Evolutionary conservation across 37 sponge, comb jelly and placozoan species (phyloP).

Genomic region (Chondrosia reniformis): DNA sequence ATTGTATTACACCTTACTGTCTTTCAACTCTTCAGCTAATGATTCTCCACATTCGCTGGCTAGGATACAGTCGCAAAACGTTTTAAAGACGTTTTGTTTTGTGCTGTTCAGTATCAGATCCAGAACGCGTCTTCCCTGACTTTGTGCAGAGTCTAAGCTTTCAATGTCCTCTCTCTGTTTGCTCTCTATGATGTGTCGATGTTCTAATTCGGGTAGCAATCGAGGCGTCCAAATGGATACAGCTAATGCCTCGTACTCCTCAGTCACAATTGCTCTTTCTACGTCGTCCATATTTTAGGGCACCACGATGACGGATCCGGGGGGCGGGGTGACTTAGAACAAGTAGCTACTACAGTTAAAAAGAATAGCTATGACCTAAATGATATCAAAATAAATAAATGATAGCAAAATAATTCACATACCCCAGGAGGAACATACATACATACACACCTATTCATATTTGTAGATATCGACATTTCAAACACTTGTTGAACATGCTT

Average conservation of each 20-base stretch:
- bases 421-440: too few relatives aligned
- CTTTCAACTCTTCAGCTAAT: background rate
- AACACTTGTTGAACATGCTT: too few relatives aligned
- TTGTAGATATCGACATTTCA: too few relatives aligned
- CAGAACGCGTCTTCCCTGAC: background rate
- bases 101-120: background rate
- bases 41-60: background rate
- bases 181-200: background rate
- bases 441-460: too few relatives aligned
- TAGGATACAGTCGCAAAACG: background rate
- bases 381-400: too few relatives aligned
- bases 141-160: background rate
- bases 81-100: background rate
- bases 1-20: background rate
- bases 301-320: too few relatives aligned
- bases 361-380: too few relatives aligned
- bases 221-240: background rate
- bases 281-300: conserved; percentile 2
- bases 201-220: background rate
- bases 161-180: background rate
- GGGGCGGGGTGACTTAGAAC: too few relatives aligned
- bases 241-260: background rate
- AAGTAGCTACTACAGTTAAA: too few relatives aligned
- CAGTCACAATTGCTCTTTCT: background rate
- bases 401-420: too few relatives aligned